Evolutionary conservation across 2,888 invertebrate genomes (phyloP).

Genomic region (Aromia moschata): DNA sequence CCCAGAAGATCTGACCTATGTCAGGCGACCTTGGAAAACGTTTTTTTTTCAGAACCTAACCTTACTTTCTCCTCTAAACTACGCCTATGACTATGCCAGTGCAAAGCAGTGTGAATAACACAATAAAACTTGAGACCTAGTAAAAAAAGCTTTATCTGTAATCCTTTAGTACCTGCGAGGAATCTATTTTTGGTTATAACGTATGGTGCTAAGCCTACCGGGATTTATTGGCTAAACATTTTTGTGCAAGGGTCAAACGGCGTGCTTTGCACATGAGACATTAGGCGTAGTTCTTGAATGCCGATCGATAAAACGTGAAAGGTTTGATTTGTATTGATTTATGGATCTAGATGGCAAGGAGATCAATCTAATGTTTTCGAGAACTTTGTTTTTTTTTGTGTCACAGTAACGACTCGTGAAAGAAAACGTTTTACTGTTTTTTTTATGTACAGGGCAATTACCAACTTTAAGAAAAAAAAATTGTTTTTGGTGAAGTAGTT

Average conservation of each 20-base stretch:
- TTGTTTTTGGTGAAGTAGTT: no score
- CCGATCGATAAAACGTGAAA: neutral
- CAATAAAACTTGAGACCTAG: conserved; percentile 5
- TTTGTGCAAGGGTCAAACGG: conserved; percentile 2
- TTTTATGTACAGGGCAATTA: no score
- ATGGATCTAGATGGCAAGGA: conserved; percentile 1
- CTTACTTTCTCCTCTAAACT: conserved; percentile 1
- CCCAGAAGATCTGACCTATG: no score
- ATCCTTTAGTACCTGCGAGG: conserved; percentile 22
- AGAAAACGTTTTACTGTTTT: neutral
- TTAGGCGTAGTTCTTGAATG: neutral
- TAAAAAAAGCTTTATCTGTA: conserved; percentile 16
- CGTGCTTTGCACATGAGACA: conserved; percentile 2
- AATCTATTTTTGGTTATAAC: conserved; percentile 21
- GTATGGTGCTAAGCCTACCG: neutral
- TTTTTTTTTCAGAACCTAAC: conserved; percentile 10
- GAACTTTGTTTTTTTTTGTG: no score
- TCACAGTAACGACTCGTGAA: no score
- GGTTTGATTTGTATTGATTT: conserved; percentile 1
- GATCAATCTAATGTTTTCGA: no score
- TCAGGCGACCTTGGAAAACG: no score
- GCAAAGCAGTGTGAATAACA: neutral
- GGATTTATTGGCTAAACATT: neutral
- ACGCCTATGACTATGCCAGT: conserved; percentile 4
- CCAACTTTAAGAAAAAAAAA: no score